Evolutionary conservation across 2,113 vertebrate genomes (phyloP).

Genomic region (Pterocles burchelli): DNA sequence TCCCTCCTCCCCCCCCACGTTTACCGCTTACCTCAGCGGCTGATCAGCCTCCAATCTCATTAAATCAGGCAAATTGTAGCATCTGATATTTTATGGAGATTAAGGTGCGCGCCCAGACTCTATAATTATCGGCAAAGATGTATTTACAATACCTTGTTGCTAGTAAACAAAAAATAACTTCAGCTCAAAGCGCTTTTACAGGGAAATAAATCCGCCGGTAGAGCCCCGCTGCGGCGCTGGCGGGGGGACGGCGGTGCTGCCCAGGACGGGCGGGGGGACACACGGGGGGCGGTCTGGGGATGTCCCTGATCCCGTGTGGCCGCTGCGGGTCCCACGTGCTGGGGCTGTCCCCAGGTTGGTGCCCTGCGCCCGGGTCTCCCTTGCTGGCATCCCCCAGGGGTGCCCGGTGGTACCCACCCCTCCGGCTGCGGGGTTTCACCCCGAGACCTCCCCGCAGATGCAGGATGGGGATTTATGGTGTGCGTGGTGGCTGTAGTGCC

Average conservation of each 20-base stretch:
- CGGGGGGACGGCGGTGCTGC: neutral
- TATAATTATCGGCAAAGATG: slow-evolving; percentile 63
- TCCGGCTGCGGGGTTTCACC: neutral
- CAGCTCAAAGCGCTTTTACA: slow-evolving; percentile 28
- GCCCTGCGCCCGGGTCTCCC: neutral
- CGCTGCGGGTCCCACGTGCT: fast-evolving
- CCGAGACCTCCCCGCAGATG: neutral
- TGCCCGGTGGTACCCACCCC: neutral
- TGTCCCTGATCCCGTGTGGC: neutral
- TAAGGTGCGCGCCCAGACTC: slow-evolving; percentile 57
- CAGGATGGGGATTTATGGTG: neutral
- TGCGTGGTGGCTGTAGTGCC: fast-evolving
- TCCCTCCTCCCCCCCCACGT: slow-evolving; percentile 6
- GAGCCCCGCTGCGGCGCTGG: neutral
- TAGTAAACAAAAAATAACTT: slow-evolving; percentile 70
- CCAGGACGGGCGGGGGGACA: neutral
- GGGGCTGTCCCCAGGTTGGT: neutral
- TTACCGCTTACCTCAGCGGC: slow-evolving; percentile 58
- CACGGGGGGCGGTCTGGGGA: neutral
- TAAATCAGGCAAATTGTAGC: slow-evolving; percentile 74
- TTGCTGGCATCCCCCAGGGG: neutral
- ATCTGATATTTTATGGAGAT: slow-evolving; percentile 71
- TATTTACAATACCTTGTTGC: slow-evolving; percentile 70
- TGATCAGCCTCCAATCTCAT: slow-evolving; percentile 66
- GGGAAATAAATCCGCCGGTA: neutral